These are phyloP conservation scores for Leptodirus hochenwartii DNA, from an alignment of 2,888 invertebrate species.

Conservation along the genomic window DNA sequence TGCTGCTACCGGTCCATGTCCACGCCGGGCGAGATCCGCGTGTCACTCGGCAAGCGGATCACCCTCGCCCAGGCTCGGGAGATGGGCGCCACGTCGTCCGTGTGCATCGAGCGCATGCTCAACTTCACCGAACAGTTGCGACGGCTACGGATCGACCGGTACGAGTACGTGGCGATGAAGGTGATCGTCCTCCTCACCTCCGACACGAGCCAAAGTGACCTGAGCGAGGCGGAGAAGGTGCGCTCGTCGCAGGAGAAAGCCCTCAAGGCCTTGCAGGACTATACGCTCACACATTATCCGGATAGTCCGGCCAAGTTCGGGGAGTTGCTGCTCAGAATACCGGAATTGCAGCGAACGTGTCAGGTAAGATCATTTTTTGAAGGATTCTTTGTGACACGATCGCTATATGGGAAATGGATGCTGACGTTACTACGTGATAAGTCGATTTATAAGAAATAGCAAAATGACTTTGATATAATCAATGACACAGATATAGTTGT, in stretches of 20 bases:
- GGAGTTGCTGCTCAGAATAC: conserved; percentile 78
- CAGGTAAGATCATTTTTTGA: conserved; percentile 40
- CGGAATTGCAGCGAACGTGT: conserved; percentile 87
- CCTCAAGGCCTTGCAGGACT: conserved; percentile 77
- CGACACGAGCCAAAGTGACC: conserved; percentile 47
- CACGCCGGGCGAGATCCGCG: conserved; percentile 72
- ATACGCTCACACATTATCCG: conserved; percentile 80
- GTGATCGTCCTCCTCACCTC: conserved; percentile 82
- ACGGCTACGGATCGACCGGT: conserved; percentile 76
- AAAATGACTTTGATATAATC: too few relatives aligned
- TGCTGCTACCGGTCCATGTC: conserved; percentile 89
- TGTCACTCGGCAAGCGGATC: conserved; percentile 41
- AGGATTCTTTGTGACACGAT: too few relatives aligned
- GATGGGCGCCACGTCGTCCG: conserved; percentile 58
- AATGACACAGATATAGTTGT: too few relatives aligned
- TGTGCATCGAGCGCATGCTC: conserved; percentile 89
- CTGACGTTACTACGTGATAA: too few relatives aligned
- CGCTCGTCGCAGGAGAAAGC: conserved; percentile 89
- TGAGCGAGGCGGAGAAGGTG: conserved; percentile 87
- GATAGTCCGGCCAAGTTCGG: conserved; percentile 91
- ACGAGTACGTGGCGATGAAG: conserved; percentile 94
- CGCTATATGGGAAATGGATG: not conserved
- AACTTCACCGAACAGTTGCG: conserved; percentile 86
- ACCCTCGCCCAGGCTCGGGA: conserved; percentile 48
- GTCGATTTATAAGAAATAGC: too few relatives aligned